These are phyloP conservation scores for Rhadina sibilatrix DNA, from an alignment of 2,113 vertebrate genomes.

Conservation along the genomic window DNA sequence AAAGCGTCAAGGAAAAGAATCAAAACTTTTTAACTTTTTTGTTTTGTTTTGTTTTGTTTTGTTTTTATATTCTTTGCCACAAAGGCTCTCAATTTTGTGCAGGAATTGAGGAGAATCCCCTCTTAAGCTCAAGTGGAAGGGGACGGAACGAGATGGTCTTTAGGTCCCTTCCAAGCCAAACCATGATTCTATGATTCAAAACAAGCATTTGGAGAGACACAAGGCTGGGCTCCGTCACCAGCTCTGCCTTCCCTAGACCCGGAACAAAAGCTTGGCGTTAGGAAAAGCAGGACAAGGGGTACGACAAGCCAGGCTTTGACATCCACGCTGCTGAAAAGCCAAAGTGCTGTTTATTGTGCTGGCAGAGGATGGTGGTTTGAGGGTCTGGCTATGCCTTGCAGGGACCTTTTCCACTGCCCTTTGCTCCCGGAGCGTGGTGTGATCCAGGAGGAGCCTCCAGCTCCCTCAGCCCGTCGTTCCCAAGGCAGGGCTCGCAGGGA, in stretches of 20 bases:
- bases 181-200: neutral
- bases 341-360: neutral
- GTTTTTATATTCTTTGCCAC: rapidly evolving
- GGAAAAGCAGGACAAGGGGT: neutral
- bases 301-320: rapidly evolving
- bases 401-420: neutral
- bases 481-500: neutral
- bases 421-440: neutral
- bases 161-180: neutral
- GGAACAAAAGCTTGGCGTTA: neutral
- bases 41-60: no score
- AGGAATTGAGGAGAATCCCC: neutral
- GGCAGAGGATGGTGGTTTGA: neutral
- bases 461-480: neutral
- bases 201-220: rapidly evolving
- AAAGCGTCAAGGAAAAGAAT: neutral
- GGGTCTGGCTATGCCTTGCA: neutral
- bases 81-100: neutral
- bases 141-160: rapidly evolving
- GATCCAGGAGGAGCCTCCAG: neutral
- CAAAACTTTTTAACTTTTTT: neutral
- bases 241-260: neutral
- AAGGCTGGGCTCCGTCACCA: neutral
- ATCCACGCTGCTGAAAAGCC: rapidly evolving
- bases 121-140: neutral